A percentile compares a stretch with the other conserved stretches of the same genome.
phyloP scores from a whole-genome alignment of 2,797 vertebrate species.

The Rhyacichthys aspro region DNA sequence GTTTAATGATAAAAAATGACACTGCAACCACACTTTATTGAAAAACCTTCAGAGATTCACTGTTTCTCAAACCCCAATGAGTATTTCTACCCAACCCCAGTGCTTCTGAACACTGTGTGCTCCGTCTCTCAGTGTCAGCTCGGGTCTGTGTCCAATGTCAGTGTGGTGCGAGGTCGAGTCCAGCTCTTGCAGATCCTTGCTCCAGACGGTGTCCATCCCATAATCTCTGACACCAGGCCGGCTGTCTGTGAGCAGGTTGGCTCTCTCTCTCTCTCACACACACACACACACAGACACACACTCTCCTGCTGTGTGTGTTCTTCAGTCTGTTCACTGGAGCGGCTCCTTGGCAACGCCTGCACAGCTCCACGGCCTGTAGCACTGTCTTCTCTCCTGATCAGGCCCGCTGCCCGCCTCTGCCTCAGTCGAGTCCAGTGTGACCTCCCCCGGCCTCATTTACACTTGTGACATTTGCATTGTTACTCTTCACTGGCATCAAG shows the following conservation, averaged over 20 bases:
- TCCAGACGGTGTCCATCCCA: constrained; percentile 35
- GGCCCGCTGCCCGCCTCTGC: constrained; percentile 43
- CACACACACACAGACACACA: constrained; percentile 11
- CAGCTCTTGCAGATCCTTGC: constrained; percentile 36
- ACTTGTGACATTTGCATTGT: not conserved
- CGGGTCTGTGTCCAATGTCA: too few species aligned
- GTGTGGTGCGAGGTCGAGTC: constrained; percentile 5
- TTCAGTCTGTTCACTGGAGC: constrained; percentile 53
- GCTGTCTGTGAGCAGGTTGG: constrained; percentile 36
- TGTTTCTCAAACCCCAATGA: not conserved
- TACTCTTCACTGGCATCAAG: not conserved
- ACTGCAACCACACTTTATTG: not conserved
- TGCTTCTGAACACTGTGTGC: not conserved
- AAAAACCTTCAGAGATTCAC: constrained; percentile 8
- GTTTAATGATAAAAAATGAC: too few species aligned
- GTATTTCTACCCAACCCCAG: constrained; percentile 1
- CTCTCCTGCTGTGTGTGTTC: constrained; percentile 38
- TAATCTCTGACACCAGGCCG: constrained; percentile 46
- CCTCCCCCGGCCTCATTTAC: constrained; percentile 1
- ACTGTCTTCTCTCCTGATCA: constrained; percentile 30
- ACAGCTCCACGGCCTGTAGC: constrained; percentile 38
- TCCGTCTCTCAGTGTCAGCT: not conserved
- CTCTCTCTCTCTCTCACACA: constrained; percentile 3
- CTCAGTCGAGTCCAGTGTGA: constrained; percentile 22
- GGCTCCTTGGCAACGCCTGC: constrained; percentile 45